These are phyloP conservation scores for Sympetrum striolatum DNA, from an alignment of 2,888 invertebrate species.

Conservation along the genomic window DNA sequence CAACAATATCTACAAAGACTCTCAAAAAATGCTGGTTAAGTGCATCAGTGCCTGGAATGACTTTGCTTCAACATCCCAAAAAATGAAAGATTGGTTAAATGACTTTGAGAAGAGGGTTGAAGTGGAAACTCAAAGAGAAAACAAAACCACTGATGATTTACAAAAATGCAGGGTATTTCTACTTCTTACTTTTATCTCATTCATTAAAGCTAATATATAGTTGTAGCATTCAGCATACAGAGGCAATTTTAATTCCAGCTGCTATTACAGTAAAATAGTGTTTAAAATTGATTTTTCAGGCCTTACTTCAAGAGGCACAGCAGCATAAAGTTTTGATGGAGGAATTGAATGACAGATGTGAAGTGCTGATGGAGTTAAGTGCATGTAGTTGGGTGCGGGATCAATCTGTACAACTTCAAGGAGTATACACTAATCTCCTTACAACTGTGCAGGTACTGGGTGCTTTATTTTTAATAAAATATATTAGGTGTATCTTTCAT, in stretches of 20 bases:
- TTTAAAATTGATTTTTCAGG: constrained; percentile 57
- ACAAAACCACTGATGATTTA: constrained; percentile 80
- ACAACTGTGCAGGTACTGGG: constrained; percentile 74
- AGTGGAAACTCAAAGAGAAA: constrained; percentile 70
- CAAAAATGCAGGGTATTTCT: constrained; percentile 66
- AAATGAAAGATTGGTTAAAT: constrained; percentile 78
- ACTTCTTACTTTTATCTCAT: not conserved
- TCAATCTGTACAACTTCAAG: constrained; percentile 83
- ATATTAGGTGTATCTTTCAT: too few relatives aligned
- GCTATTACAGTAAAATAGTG: too few relatives aligned
- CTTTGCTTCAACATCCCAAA: constrained; percentile 74
- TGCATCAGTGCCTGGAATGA: constrained; percentile 84
- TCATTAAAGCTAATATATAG: too few relatives aligned
- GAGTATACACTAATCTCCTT: constrained; percentile 78
- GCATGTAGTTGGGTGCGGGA: constrained; percentile 86
- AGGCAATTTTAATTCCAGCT: too few relatives aligned
- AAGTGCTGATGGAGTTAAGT: constrained; percentile 84
- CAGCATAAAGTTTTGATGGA: constrained; percentile 80
- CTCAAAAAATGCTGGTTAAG: constrained; percentile 74
- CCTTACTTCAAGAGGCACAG: constrained; percentile 76
- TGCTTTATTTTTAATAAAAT: too few relatives aligned
- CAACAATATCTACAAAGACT: constrained; percentile 77
- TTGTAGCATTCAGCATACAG: too few relatives aligned
- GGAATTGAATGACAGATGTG: constrained; percentile 85
- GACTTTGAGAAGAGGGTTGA: constrained; percentile 72